A percentile compares a stretch with the other conserved stretches of the same genome.
These are phyloP conservation scores for Pachliopta kotzebuea DNA, from an alignment of 2,888 invertebrate species.

Conservation along the genomic window DNA sequence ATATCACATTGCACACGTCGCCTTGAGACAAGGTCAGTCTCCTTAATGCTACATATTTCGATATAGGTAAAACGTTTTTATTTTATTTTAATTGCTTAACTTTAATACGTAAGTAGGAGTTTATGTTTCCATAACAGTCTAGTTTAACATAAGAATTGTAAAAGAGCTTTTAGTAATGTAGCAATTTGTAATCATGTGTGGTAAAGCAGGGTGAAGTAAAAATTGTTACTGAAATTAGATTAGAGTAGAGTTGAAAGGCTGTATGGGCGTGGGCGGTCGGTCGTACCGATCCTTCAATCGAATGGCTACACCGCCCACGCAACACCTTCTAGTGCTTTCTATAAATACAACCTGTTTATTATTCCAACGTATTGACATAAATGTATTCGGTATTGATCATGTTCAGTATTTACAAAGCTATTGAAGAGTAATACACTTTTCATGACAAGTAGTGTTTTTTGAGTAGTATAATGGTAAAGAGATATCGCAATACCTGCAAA, in stretches of 20 bases:
- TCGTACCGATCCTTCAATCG: constrained; percentile 52
- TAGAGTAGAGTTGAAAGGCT: constrained; percentile 58
- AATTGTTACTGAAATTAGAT: constrained; percentile 61
- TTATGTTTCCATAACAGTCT: too few relatives aligned
- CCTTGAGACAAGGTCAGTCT: too few relatives aligned
- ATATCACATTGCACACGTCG: too few relatives aligned
- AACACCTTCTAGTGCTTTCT: constrained; percentile 39
- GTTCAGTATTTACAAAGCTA: background rate
- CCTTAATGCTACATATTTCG: too few relatives aligned
- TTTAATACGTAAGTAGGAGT: too few relatives aligned
- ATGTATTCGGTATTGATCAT: background rate
- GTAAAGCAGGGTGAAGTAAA: constrained; percentile 38
- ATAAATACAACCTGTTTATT: constrained; percentile 31
- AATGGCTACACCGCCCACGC: constrained; percentile 44
- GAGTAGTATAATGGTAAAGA: background rate
- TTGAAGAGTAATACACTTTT: background rate
- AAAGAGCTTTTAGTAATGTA: background rate
- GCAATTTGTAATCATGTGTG: background rate
- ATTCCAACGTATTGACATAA: background rate
- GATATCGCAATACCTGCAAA: background rate
- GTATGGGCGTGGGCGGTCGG: constrained; percentile 53
- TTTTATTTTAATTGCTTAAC: too few relatives aligned
- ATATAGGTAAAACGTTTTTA: too few relatives aligned
- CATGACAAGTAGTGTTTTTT: background rate
- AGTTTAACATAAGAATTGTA: too few relatives aligned